These are phyloP conservation scores for Donacobius atricapilla DNA, from an alignment of 2,113 vertebrate species.

Conservation along the genomic window DNA sequence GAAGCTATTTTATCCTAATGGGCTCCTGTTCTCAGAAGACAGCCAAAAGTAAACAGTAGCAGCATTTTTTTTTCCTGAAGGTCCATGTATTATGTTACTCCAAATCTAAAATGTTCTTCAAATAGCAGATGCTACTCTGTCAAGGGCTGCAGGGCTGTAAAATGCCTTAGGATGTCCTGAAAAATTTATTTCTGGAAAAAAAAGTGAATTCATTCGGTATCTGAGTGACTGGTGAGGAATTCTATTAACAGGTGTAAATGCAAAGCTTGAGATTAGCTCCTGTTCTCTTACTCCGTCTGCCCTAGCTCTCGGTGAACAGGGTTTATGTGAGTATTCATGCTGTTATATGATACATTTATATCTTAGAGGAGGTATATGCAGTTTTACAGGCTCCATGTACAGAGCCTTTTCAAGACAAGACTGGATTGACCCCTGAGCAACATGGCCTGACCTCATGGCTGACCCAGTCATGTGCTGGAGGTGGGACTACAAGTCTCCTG, in stretches of 20 bases:
- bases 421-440: not conserved
- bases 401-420: not conserved
- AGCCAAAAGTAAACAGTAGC: not conserved
- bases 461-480: not conserved
- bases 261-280: not conserved
- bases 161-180: not conserved
- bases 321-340: not conserved
- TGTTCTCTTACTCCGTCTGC: not conserved
- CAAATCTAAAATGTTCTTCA: not conserved
- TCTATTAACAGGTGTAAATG: not conserved
- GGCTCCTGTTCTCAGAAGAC: not conserved
- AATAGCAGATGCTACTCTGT: not conserved
- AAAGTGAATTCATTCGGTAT: not conserved
- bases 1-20: not conserved
- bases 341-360: not conserved
- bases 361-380: not conserved
- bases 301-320: not conserved
- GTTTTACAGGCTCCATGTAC: not conserved
- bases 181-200: not conserved
- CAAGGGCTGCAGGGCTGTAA: not conserved
- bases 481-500: not conserved
- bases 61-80: not conserved
- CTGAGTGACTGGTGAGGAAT: not conserved
- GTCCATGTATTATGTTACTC: not conserved
- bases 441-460: not conserved